Base-by-base conservation (phyloP, 2,888 invertebrate species). In the Pycnomerus fuliginosus region DNA sequence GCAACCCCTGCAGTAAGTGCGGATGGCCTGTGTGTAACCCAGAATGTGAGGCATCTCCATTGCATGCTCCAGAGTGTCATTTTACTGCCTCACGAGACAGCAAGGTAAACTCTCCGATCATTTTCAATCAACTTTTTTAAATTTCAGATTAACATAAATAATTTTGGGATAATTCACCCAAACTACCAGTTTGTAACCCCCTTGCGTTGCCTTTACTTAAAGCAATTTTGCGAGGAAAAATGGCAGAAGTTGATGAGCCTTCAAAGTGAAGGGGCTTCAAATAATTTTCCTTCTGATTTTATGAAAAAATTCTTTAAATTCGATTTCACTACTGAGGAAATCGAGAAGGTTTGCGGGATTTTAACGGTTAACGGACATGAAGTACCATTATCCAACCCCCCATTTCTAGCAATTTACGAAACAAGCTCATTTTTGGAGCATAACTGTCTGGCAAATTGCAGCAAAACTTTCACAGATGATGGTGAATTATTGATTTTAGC, bases 331-430 rank as follows among this genome's bases (percentile, higher is more conserved):
- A 85, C 85, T 53, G 84, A 87, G 3, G 87, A 88, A 62, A 85
- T 91, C 34, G 78, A 86, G 72, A 80, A 75, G 49, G 77, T 88
- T 32, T 83, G 84, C 53, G 90, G 90, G 0, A 84, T 90, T 38
- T 65, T 91, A 16, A 87, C 86, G 78, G 89, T 85, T 32, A 90
- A 90, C 61, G 87, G 82, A 0, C 89, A 90, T 58, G 90, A 90
- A 72, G 83, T 90, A 0, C 89, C 89, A 0, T 75, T 85, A 1
- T 76, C 83, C 8, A 85, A 87, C 57, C 86, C 86, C 1, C 78
- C 83, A 0, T 80, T 85, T 63, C 77, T 89, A 27, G 85, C 85
- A 0, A 8, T 37, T 33, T 91, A 83, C 65, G 81, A 87, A 56
- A 72, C 74, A 10, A 79, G 86, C 1, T 90, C 90, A 0, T 80